These are phyloP conservation scores for Homalodisca vitripennis DNA, from an alignment of 1,140 invertebrate genomes.

Conservation along the genomic window DNA sequence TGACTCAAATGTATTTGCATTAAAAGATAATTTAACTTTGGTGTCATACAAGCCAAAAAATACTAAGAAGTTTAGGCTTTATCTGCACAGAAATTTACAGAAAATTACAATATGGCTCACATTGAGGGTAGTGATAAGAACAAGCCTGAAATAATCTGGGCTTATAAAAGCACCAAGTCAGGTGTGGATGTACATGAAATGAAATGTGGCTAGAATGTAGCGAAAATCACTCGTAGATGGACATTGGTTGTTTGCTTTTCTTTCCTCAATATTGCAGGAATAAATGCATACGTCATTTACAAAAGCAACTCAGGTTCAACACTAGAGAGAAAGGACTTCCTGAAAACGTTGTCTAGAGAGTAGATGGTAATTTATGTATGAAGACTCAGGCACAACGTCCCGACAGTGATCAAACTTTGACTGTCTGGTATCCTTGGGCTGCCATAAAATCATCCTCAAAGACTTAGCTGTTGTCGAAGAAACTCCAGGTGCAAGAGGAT, in stretches of 20 bases:
- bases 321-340: too few relatives aligned
- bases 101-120: not conserved
- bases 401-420: too few relatives aligned
- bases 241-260: constrained; percentile 10
- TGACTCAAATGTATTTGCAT: not conserved
- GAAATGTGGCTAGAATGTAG: not conserved
- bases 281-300: constrained; percentile 10
- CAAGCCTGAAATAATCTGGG: not conserved
- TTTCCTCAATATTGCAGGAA: constrained; percentile 14
- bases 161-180: not conserved
- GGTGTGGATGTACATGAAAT: constrained; percentile 13
- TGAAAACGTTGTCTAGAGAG: too few relatives aligned
- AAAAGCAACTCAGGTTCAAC: not conserved
- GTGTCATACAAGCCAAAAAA: constrained; percentile 14
- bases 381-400: too few relatives aligned
- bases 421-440: too few relatives aligned
- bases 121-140: not conserved
- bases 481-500: too few relatives aligned
- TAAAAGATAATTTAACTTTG: constrained; percentile 16
- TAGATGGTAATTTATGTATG: too few relatives aligned
- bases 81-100: not conserved
- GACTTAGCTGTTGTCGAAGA: too few relatives aligned
- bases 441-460: too few relatives aligned
- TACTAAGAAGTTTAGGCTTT: not conserved
- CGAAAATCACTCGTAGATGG: constrained; percentile 1